Percentiles rank a stretch among this genome's conserved stretches.
Conservation (phyloP, 2,888 invertebrate species). For the Drosophila nr. medialis region DNA sequence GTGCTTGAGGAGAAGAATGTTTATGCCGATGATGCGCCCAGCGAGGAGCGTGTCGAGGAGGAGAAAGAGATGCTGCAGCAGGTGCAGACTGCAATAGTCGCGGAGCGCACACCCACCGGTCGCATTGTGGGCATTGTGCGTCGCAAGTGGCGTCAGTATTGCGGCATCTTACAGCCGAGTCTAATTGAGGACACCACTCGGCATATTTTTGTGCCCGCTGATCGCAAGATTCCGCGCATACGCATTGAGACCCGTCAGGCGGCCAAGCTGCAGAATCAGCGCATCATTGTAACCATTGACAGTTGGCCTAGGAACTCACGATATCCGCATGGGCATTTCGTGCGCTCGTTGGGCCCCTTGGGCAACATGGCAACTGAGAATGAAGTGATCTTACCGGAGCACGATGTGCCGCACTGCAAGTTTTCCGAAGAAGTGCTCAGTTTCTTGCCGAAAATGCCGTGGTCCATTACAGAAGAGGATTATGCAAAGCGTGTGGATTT, state of each 20-base stretch:
- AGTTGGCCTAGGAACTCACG: constrained; percentile 97
- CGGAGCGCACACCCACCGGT: constrained; percentile 88
- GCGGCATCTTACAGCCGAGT: constrained; percentile 95
- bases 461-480: constrained; percentile 94
- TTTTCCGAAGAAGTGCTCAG: constrained; percentile 97
- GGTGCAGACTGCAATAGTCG: constrained; percentile 63
- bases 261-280: constrained; percentile 90
- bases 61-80: constrained; percentile 86
- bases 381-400: constrained; percentile 97
- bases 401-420: constrained; percentile 97
- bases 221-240: constrained; percentile 96
- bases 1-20: constrained; percentile 90
- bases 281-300: constrained; percentile 98
- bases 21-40: constrained; percentile 87
- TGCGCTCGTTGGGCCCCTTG: constrained; percentile 94
- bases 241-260: constrained; percentile 98
- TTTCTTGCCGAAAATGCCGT: constrained; percentile 95
- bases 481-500: constrained; percentile 92
- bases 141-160: constrained; percentile 98
- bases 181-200: constrained; percentile 89
- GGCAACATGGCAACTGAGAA: constrained; percentile 98
- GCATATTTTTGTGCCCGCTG: constrained; percentile 97
- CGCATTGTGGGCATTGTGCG: constrained; percentile 96
- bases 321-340: constrained; percentile 98
- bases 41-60: constrained; percentile 65